Evolutionary conservation across 2,888 invertebrate genomes (phyloP).

Genomic region (Ferrisia virgata): DNA sequence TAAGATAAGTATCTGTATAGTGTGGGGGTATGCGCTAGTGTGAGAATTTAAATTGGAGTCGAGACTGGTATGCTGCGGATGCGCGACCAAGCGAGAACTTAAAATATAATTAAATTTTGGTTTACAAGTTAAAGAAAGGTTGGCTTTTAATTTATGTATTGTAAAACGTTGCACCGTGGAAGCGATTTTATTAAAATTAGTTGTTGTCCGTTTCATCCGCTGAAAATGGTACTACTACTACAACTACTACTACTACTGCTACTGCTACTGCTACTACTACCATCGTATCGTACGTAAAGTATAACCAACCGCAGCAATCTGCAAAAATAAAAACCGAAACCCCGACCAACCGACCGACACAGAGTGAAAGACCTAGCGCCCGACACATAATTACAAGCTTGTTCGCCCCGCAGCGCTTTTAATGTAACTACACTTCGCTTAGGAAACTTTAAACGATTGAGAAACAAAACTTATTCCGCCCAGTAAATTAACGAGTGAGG

Average conservation of each 20-base stretch:
- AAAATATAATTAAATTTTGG: slow-evolving; percentile 27
- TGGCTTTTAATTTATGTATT: slow-evolving; percentile 21
- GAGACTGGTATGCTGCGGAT: neutral
- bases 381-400: slow-evolving; percentile 22
- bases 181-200: slow-evolving; percentile 32
- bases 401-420: slow-evolving; percentile 21
- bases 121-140: neutral
- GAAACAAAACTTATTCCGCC: slow-evolving; percentile 29
- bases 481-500: slow-evolving; percentile 27
- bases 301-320: neutral
- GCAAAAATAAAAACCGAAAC: slow-evolving; percentile 1
- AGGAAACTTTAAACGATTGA: slow-evolving; percentile 28
- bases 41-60: neutral
- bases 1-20: too few relatives aligned
- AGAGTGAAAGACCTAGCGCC: neutral
- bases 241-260: too few relatives aligned
- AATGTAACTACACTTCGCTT: slow-evolving; percentile 27
- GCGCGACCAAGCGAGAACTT: slow-evolving; percentile 13
- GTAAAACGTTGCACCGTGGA: slow-evolving; percentile 19
- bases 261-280: too few relatives aligned
- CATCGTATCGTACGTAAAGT: too few relatives aligned
- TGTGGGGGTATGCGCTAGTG: neutral
- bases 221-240: neutral
- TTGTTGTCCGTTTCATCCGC: slow-evolving; percentile 1
- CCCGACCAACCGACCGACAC: too few relatives aligned